Evolutionary conservation across 2,113 vertebrate species (phyloP).

Genomic region (Pachycephala philippinensis): DNA sequence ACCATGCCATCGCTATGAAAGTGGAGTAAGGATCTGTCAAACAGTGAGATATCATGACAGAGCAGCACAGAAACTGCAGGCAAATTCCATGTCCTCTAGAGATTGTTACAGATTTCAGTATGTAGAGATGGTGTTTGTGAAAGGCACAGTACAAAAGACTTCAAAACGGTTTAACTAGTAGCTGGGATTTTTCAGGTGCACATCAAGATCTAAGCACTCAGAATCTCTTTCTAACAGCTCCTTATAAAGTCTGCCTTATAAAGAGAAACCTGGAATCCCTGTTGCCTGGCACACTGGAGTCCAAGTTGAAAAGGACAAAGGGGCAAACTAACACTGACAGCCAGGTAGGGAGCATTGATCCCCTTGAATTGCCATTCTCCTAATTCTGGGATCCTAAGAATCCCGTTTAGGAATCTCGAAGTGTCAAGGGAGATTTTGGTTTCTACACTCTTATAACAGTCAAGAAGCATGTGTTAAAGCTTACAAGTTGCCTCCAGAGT

Average conservation of each 20-base stretch:
- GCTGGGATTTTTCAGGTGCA: background rate
- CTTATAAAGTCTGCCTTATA: background rate
- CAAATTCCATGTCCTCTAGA: background rate
- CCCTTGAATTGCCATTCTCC: background rate
- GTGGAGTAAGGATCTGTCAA: background rate
- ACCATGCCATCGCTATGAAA: background rate
- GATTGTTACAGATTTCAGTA: background rate
- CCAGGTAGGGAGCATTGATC: background rate
- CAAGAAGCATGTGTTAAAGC: background rate
- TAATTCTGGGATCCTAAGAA: background rate
- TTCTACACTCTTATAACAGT: background rate
- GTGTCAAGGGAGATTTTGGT: background rate
- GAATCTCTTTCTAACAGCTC: background rate
- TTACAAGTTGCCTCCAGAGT: background rate
- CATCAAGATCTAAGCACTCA: background rate
- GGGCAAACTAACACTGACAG: background rate
- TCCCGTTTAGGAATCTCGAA: background rate
- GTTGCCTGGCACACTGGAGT: background rate
- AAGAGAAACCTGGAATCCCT: background rate
- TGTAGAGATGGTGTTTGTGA: background rate
- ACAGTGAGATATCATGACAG: background rate
- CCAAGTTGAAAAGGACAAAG: background rate
- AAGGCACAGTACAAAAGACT: background rate
- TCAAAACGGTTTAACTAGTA: background rate
- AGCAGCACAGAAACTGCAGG: background rate